phyloP scores from a whole-genome alignment of 2,797 vertebrate species.

The Labroides dimidiatus region DNA sequence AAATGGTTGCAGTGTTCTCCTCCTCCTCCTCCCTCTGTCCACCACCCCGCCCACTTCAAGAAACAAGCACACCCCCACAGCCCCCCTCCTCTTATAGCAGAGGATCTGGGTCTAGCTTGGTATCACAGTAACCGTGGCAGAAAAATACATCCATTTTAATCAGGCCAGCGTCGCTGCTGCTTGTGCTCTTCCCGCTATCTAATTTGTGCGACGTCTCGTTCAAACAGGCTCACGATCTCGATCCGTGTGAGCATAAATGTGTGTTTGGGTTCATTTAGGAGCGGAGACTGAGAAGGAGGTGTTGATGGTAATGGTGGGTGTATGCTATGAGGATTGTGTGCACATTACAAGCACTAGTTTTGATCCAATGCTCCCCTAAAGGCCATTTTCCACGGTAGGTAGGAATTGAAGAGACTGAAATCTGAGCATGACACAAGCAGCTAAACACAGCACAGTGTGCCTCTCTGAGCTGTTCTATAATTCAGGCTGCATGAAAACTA shows the following conservation, averaged over 20 bases:
- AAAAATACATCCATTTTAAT: slow-evolving; percentile 68
- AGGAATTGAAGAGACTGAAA: slow-evolving; percentile 23
- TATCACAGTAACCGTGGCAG: slow-evolving; percentile 54
- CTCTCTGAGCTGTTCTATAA: background rate
- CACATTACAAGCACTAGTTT: slow-evolving; percentile 33
- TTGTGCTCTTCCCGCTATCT: slow-evolving; percentile 25
- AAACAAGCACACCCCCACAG: slow-evolving; percentile 43
- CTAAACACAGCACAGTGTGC: slow-evolving; percentile 1
- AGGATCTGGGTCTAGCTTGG: slow-evolving; percentile 65
- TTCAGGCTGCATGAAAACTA: background rate
- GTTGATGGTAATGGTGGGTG: slow-evolving; percentile 6
- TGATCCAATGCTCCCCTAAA: slow-evolving; percentile 26
- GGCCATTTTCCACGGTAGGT: slow-evolving; percentile 38
- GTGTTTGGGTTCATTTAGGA: slow-evolving; percentile 13
- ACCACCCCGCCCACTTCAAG: slow-evolving; percentile 56
- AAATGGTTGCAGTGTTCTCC: slow-evolving; percentile 49
- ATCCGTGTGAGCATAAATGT: background rate
- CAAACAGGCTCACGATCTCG: slow-evolving; percentile 41
- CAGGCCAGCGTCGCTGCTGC: slow-evolving; percentile 47
- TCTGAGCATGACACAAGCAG: slow-evolving; percentile 18
- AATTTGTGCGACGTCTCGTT: slow-evolving; percentile 58
- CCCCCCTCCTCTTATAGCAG: slow-evolving; percentile 12
- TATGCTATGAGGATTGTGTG: slow-evolving; percentile 8
- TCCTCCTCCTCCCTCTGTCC: slow-evolving; percentile 53
- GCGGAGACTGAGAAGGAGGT: slow-evolving; percentile 16